Base-by-base conservation (phyloP, 1,140 invertebrate genomes). In the Drosophila simulans region DNA sequence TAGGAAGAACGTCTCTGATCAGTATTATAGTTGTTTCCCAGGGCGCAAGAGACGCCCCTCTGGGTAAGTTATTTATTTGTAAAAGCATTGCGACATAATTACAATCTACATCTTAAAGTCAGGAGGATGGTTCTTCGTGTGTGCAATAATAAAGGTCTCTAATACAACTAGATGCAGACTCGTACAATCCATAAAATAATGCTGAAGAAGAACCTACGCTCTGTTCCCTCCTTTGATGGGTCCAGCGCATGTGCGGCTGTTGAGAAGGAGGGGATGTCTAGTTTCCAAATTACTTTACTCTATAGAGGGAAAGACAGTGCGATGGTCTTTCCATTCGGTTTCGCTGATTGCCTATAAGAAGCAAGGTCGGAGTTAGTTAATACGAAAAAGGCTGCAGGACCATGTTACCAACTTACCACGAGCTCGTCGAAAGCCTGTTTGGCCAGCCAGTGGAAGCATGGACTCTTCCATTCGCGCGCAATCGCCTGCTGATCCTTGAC, bases 381-480 rank as follows among this genome's bases (percentile, higher is more conserved):
- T 15, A 37, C 39, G 15, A 13, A 37, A 0, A 37, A 17, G 13
- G 25, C 39, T n/a, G 10, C 11, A 10, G 2, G 2, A 5, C 10
- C 12, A 3, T 37, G 15, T 34, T 11, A 3, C 7, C 25, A 57
- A 53, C 69, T 35, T 20, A 89, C 83, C 64, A 84, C 62, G 3
- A 88, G 48, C 35, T 88, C 83, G 0, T 80, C 72, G 17, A 71
- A 73, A 7, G 83, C 83, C 84, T 90, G 80, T 63, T 84, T 88
- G 60, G 84, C 76, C 17, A 84, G 40, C 85, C 85, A 88, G 48
- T 88, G 83, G 63, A 88, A 88, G 13, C 64, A 25, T 0, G 83
- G 79, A 49, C 70, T 80, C 52, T 88, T 83, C 66, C 75, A 86
- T 37, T 84, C 81, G 5, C 77, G 55, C 0, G 42, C 56, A n/a